Evolutionary conservation across 2,797 vertebrate species (phyloP).

Genomic region (Hydrolagus colliei): DNA sequence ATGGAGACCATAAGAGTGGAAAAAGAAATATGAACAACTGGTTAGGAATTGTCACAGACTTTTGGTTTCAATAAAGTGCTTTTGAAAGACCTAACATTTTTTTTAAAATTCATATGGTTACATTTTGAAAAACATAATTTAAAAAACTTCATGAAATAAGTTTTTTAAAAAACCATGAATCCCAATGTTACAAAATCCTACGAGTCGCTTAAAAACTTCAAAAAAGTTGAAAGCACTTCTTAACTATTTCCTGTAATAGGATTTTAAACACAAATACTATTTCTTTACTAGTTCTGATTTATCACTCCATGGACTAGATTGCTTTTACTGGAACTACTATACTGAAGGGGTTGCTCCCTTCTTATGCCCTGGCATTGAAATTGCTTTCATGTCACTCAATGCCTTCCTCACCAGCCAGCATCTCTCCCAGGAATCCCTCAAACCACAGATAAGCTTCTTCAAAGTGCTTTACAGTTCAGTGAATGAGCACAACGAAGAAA

Average conservation of each 20-base stretch:
- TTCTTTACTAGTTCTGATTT: not conserved
- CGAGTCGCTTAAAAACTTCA: not conserved
- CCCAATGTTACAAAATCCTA: not conserved
- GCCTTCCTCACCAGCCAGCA: conserved; percentile 25
- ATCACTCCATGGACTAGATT: not conserved
- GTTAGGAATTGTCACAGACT: not conserved
- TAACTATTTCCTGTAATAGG: not conserved
- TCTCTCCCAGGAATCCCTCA: conserved; percentile 27
- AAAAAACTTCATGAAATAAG: not conserved
- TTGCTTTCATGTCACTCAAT: conserved; percentile 19
- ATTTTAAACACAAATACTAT: not conserved
- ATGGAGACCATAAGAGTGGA: not conserved
- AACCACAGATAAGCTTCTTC: conserved; percentile 32
- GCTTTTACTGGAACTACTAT: not conserved
- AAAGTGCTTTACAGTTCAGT: conserved; percentile 31
- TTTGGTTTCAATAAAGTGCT: not conserved
- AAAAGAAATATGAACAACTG: not conserved
- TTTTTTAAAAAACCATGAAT: not conserved
- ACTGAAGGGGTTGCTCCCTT: not conserved
- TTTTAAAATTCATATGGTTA: not conserved
- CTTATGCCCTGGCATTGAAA: conserved; percentile 18
- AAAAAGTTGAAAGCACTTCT: not conserved
- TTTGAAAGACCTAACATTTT: not conserved
- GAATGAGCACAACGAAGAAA: conserved; percentile 28
- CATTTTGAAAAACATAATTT: no score